Conservation (phyloP, 2,797 vertebrate genomes). For the Kryptolebias ocellatus region DNA sequence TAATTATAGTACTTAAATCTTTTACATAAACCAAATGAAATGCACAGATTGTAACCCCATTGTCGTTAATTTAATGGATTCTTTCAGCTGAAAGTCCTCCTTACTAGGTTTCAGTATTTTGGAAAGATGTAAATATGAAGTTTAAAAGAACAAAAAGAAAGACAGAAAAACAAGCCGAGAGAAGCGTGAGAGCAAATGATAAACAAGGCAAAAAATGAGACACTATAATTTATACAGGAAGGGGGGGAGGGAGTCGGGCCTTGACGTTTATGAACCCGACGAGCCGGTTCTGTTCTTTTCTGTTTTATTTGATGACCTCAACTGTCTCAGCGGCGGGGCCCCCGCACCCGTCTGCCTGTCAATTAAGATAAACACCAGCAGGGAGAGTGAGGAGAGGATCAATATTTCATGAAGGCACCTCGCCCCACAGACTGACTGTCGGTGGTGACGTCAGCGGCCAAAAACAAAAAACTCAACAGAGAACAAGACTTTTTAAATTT, state of each 20-base stretch:
- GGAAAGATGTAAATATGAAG: neutral
- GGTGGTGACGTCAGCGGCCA: slow-evolving; percentile 11
- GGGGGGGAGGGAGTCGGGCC: slow-evolving; percentile 12
- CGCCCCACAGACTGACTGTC: slow-evolving; percentile 10
- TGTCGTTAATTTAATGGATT: neutral
- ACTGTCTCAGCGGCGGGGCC: slow-evolving; percentile 15
- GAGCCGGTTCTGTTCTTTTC: slow-evolving; percentile 56
- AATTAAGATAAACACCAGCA: slow-evolving; percentile 39
- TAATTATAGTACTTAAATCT: no score
- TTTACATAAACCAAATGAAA: no score
- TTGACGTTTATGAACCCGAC: slow-evolving; percentile 56
- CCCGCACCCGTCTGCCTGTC: slow-evolving; percentile 37
- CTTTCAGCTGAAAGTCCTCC: slow-evolving; percentile 9
- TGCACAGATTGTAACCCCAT: neutral
- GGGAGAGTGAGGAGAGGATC: slow-evolving; percentile 39
- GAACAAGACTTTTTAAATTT: neutral
- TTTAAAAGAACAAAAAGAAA: neutral
- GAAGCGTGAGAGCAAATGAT: slow-evolving; percentile 38
- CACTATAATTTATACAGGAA: slow-evolving; percentile 44
- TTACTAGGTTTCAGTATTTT: slow-evolving; percentile 17
- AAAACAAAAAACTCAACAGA: slow-evolving; percentile 8
- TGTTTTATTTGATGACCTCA: slow-evolving; percentile 47
- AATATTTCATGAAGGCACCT: slow-evolving; percentile 47
- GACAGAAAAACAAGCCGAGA: neutral
- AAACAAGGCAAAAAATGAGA: slow-evolving; percentile 33